A percentile compares a stretch with the other conserved stretches of the same genome.
These are phyloP conservation scores for Paragorgia papillata DNA, from an alignment of 92 coral and sea anemone species.

Conservation along the genomic window DNA sequence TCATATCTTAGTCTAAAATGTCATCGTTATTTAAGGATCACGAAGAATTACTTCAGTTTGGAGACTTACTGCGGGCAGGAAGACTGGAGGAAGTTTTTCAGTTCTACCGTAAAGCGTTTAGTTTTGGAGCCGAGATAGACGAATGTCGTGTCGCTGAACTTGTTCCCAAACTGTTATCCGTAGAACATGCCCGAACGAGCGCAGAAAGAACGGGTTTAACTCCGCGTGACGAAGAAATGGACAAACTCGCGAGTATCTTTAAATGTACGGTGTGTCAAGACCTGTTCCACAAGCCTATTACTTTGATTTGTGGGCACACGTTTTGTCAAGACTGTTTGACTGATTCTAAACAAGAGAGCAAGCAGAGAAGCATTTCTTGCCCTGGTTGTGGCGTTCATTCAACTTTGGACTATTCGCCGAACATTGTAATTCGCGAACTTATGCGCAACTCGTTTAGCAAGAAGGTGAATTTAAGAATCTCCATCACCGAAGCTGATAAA, in stretches of 20 bases:
- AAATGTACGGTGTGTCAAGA: slow-evolving; percentile 50
- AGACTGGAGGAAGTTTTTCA: too few relatives aligned
- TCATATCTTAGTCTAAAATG: too few relatives aligned
- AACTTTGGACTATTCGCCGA: slow-evolving; percentile 41
- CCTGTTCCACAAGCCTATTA: slow-evolving; percentile 65
- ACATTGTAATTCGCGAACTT: slow-evolving; percentile 60
- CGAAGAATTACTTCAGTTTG: too few relatives aligned
- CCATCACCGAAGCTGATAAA: slow-evolving; percentile 47
- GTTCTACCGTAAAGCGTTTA: not conserved
- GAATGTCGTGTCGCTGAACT: not conserved
- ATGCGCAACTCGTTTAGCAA: slow-evolving; percentile 67
- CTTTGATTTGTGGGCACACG: slow-evolving; percentile 85
- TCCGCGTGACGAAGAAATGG: not conserved
- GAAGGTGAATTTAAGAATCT: slow-evolving; percentile 26
- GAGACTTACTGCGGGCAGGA: too few relatives aligned
- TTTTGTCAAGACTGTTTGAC: slow-evolving; percentile 70
- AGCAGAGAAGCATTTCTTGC: slow-evolving; percentile 45
- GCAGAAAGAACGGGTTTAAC: not conserved
- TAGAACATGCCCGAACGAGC: not conserved
- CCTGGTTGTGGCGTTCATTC: slow-evolving; percentile 44
- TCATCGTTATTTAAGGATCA: too few relatives aligned
- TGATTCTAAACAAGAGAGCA: slow-evolving; percentile 58
- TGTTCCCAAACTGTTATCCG: not conserved
- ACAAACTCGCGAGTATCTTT: slow-evolving; percentile 6
- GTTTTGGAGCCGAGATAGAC: not conserved